phyloP scores from a whole-genome alignment of 2,888 invertebrate genomes.

The Onchidella celtica region DNA sequence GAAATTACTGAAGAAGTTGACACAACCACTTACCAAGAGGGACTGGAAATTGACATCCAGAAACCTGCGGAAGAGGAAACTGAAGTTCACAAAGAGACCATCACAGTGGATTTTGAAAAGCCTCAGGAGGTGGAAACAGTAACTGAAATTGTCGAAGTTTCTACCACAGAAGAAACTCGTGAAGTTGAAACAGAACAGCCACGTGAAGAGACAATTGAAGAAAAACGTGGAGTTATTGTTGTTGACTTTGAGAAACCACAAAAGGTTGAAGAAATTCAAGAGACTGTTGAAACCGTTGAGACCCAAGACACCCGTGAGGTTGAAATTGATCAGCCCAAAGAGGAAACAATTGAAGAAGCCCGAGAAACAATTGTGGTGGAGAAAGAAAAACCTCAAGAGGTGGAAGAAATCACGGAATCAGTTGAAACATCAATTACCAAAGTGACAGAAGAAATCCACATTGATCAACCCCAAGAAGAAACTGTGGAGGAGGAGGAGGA shows the following conservation, averaged over 20 bases:
- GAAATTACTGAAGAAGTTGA: constrained; percentile 51
- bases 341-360: constrained; percentile 38
- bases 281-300: constrained; percentile 47
- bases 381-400: constrained; percentile 49
- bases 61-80: constrained; percentile 31
- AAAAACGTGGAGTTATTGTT: constrained; percentile 53
- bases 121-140: constrained; percentile 49
- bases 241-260: constrained; percentile 50
- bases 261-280: constrained; percentile 49
- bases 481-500: constrained; percentile 51
- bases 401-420: constrained; percentile 25
- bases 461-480: constrained; percentile 58
- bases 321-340: constrained; percentile 28
- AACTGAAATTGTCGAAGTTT: constrained; percentile 53
- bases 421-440: constrained; percentile 38
- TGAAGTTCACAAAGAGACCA: neutral
- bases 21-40: constrained; percentile 25
- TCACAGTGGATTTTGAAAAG: constrained; percentile 48
- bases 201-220: constrained; percentile 58
- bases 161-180: constrained; percentile 19
- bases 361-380: constrained; percentile 53
- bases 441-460: constrained; percentile 32
- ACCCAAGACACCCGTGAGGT: constrained; percentile 48
- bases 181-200: constrained; percentile 51
- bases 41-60: constrained; percentile 35